A percentile compares a stretch with the other conserved stretches of the same genome.
Evolutionary conservation across 2,113 vertebrate species (phyloP).

Genomic region (Fregata magnificens): DNA sequence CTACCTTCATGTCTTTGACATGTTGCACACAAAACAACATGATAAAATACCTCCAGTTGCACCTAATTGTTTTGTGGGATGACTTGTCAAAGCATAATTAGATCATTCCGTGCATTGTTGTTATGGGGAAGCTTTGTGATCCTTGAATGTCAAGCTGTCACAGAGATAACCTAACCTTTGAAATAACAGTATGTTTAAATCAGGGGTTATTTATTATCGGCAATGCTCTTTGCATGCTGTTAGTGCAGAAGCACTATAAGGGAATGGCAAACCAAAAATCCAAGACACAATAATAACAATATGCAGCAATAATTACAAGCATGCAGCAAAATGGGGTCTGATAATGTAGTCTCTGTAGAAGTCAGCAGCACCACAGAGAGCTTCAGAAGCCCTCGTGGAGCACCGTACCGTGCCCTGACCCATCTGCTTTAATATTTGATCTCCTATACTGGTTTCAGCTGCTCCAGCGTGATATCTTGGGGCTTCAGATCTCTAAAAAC

Average conservation of each 20-base stretch:
- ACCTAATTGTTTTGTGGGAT: conserved; percentile 17
- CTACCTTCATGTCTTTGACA: background rate
- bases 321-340: background rate
- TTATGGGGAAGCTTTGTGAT: conserved; percentile 15
- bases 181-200: background rate
- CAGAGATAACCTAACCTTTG: background rate
- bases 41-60: background rate
- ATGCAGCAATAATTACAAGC: background rate
- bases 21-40: background rate
- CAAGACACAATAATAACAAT: background rate
- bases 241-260: background rate
- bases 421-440: background rate
- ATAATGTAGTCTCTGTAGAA: background rate
- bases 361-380: background rate
- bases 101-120: background rate
- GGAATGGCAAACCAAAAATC: background rate
- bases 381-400: background rate
- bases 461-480: background rate
- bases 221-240: background rate
- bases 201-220: background rate
- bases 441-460: background rate
- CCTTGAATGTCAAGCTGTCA: conserved; percentile 48
- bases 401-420: background rate
- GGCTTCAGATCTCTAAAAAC: background rate
- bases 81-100: conserved; percentile 34